A percentile compares a stretch with the other conserved stretches of the same genome.
Conservation (phyloP, 2,113 vertebrate species). For the Hemibagrus wyckioides region DNA sequence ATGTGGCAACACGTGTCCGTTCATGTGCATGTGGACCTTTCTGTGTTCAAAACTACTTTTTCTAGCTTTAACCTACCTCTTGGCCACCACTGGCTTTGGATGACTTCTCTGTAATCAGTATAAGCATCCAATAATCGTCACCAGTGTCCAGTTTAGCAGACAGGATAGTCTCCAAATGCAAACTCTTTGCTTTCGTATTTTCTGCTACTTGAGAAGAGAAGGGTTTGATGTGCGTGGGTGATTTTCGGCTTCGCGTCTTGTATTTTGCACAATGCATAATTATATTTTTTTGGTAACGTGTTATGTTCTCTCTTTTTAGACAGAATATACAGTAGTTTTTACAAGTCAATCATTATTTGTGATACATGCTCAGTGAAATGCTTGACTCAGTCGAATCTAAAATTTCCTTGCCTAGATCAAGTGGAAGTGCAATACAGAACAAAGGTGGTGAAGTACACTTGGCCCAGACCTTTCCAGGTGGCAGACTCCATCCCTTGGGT, state of each 20-base stretch:
- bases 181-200: slow-evolving; percentile 21
- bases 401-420: slow-evolving; percentile 71
- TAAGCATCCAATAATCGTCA: slow-evolving; percentile 57
- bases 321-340: slow-evolving; percentile 9
- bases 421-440: slow-evolving; percentile 88
- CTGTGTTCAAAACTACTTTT: slow-evolving; percentile 34
- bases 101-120: slow-evolving; percentile 59
- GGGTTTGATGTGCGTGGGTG: neutral
- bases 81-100: slow-evolving; percentile 40
- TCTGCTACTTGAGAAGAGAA: neutral
- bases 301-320: neutral
- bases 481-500: slow-evolving; percentile 86
- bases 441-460: slow-evolving; percentile 84
- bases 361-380: neutral
- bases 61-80: neutral
- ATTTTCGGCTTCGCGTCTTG: neutral
- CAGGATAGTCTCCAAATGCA: slow-evolving; percentile 55
- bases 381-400: neutral
- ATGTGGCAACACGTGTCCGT: slow-evolving; percentile 61
- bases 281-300: neutral
- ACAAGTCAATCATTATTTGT: neutral
- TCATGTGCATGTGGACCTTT: slow-evolving; percentile 55
- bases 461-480: slow-evolving; percentile 79
- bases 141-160: slow-evolving; percentile 55
- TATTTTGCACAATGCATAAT: neutral